A percentile compares a stretch with the other conserved stretches of the same genome.
Conservation (phyloP, 2,888 invertebrate genomes). For the Morpho deidamia region DNA sequence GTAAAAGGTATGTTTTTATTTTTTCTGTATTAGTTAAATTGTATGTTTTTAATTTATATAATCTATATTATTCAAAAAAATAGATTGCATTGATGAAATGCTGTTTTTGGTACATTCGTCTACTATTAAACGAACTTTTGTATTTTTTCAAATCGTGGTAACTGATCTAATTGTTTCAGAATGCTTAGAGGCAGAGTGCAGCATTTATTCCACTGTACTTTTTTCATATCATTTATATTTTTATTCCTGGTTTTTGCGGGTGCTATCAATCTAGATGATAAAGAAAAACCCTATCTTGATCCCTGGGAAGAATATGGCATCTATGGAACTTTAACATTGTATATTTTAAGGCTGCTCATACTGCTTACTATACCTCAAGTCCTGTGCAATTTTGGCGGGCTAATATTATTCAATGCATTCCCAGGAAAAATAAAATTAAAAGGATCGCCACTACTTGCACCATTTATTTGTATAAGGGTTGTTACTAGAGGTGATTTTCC, state of each 20-base stretch:
- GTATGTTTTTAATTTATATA: background rate
- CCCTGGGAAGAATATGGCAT: slow-evolving; percentile 91
- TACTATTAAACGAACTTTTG: no score
- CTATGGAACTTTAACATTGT: slow-evolving; percentile 84
- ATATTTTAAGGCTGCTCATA: slow-evolving; percentile 87
- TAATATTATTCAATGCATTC: slow-evolving; percentile 95
- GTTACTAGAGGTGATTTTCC: slow-evolving; percentile 97
- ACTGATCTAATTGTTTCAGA: slow-evolving; percentile 47
- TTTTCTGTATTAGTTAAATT: background rate
- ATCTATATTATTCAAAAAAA: no score
- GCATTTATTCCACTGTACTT: slow-evolving; percentile 88
- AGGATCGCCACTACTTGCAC: slow-evolving; percentile 93
- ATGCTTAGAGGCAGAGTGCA: slow-evolving; percentile 84
- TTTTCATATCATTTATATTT: slow-evolving; percentile 85
- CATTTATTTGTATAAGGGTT: slow-evolving; percentile 95
- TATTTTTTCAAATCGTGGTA: no score
- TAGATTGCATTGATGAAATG: no score
- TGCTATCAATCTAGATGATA: slow-evolving; percentile 78
- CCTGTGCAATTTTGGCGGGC: slow-evolving; percentile 90
- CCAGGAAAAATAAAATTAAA: slow-evolving; percentile 93
- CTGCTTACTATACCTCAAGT: slow-evolving; percentile 94
- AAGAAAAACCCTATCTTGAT: slow-evolving; percentile 80
- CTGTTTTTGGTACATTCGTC: no score
- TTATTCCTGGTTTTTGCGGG: slow-evolving; percentile 85
- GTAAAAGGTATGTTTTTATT: slow-evolving; percentile 11